Evolutionary conservation across 2,888 invertebrate genomes (phyloP), one percentile per base, ranked within the genome.

Genomic region (Caenorhabditis drosophilae): DNA sequence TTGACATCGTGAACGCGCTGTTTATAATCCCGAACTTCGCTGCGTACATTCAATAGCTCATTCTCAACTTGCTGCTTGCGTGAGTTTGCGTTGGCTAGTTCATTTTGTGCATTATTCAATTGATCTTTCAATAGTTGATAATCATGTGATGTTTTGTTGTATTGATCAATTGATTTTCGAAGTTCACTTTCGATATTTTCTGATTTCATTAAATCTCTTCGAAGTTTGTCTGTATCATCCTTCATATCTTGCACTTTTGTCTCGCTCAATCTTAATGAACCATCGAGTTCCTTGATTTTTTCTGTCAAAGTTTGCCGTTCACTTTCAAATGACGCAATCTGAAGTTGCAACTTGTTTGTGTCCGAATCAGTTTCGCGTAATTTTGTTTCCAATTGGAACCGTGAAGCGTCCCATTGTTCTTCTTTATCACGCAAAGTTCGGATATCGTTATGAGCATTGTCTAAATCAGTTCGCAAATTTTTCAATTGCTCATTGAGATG

Each of bases 401-500:
- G 68, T 41, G 61, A 71, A 0, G 79, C 70, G 48, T 82, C 82
- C 67, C 75, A 75, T 34, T 67, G 55, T 52, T 82, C 82, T 49
- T 81, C 79, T 47, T 76, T 77, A 46, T 81, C 82, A 15, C 82
- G 67, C 25, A 80, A 63, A 12, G 54, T 51, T 25, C 82, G 67
- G 25, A 79, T 70, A 40, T 83, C 82, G 46, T 74, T 72, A 46
- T 81, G 79, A 26, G 80, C 75, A 48, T 74, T 76, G 58, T 81
- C 80, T 51, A 82, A 64, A 45, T 82, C 82, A 25, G 64, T 73
- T 45, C 81, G 67, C 60, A 82, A 63, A 51, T 80, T 83, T 61
- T 80, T 78, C 20, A 82, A 67, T 68, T 81, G 80, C 56, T 82
- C 79, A 52, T 82, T 82, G 52, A 82, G 64, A 48, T 81, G 80